A percentile compares a stretch with the other conserved stretches of the same genome.
phyloP scores from a whole-genome alignment of 2,113 vertebrate genomes.

The Rynchops niger region DNA sequence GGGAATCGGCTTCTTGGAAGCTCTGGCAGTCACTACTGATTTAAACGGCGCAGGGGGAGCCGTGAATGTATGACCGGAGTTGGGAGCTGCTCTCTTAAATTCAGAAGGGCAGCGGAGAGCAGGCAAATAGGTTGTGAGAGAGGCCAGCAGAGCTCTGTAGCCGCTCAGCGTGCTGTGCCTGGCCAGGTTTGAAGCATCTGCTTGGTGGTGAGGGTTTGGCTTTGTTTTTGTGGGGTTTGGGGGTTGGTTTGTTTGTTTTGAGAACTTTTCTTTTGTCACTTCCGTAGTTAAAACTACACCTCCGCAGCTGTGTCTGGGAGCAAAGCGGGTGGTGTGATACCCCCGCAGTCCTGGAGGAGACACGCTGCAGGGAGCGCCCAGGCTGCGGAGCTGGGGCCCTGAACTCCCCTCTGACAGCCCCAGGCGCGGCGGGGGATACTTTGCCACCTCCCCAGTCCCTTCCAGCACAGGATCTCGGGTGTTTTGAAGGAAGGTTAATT shows the following conservation, averaged over 20 bases:
- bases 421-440: background rate
- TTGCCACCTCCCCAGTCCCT: background rate
- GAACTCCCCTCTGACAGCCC: background rate
- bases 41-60: background rate
- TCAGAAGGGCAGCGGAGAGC: background rate
- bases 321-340: background rate
- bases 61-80: fast-evolving
- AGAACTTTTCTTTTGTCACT: background rate
- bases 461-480: fast-evolving
- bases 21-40: background rate
- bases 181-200: background rate
- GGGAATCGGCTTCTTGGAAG: background rate
- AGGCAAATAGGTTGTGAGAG: background rate
- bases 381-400: background rate
- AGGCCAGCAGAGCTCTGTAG: background rate
- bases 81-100: background rate
- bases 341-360: background rate
- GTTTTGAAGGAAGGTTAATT: background rate
- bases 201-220: background rate
- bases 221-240: background rate
- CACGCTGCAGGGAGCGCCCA: fast-evolving
- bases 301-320: background rate
- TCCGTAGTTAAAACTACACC: background rate
- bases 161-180: background rate
- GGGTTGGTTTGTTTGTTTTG: background rate